Percentiles rank a stretch among this genome's conserved stretches.
Evolutionary conservation across 2,113 vertebrate genomes (phyloP).

Genomic region (Origma solitaria): DNA sequence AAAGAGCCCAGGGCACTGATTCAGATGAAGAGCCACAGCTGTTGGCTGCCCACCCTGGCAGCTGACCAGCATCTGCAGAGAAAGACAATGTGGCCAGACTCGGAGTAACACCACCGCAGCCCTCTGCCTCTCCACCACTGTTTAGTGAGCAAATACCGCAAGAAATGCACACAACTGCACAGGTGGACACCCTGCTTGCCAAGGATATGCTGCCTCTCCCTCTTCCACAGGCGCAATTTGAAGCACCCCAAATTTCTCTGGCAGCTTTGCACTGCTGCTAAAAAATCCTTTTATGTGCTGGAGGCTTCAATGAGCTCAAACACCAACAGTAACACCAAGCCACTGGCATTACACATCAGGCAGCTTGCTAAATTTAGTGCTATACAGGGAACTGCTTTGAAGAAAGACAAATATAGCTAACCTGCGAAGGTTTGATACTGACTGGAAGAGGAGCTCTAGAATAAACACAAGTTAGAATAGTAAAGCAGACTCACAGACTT

Average conservation of each 20-base stretch:
- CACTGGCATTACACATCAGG: not conserved
- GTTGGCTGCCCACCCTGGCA: fast-evolving
- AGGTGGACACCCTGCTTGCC: fast-evolving
- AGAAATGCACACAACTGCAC: not conserved
- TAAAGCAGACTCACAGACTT: not conserved
- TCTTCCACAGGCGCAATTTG: not conserved
- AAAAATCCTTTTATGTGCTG: not conserved
- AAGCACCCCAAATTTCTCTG: not conserved
- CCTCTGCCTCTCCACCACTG: not conserved
- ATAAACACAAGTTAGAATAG: not conserved
- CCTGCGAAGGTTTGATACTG: not conserved
- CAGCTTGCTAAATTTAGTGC: too few species aligned
- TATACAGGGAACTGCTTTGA: not conserved
- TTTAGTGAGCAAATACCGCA: not conserved
- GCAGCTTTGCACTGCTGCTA: not conserved
- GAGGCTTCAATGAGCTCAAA: not conserved
- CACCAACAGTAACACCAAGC: not conserved
- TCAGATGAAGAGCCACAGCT: not conserved
- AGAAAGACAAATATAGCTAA: not conserved
- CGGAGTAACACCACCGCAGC: not conserved
- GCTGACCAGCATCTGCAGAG: not conserved
- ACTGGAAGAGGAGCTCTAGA: not conserved
- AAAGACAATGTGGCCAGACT: not conserved
- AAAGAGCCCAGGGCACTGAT: not conserved
- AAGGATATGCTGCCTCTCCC: not conserved